Base-by-base conservation (phyloP, 2,888 invertebrate species). In the Luffia ferchaultella region DNA sequence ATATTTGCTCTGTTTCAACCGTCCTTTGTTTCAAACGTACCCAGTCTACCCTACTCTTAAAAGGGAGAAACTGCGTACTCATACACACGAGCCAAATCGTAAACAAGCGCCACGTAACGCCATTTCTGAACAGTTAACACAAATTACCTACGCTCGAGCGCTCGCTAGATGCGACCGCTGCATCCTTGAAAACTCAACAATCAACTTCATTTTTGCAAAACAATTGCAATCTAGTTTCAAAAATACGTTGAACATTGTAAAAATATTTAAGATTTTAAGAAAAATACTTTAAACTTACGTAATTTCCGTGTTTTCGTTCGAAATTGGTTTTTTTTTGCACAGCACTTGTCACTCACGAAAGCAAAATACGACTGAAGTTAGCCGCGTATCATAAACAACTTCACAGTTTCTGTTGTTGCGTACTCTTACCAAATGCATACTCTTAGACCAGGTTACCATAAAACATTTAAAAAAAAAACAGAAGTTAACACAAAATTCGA, bases 311-410 rank as follows among this genome's bases (percentile, higher is more conserved):
- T 48, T 48, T 48, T 48, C 48, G 16, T 41, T 16, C 48, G 42
- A 18, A 41, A 40, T 48, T 48, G 41, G 7, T 48, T 48, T 48
- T 48, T 48, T 41, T 48, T 48, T 48, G 48, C 48, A 48, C 48
- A 48, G 40, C 48, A 48, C 48, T 48, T 18, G 16, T 48, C 48
- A 48, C 48, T 40, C n/a, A 16, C 40, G 48, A 41, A 15, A 48
- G 40, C 42, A 48, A 41, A 48, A 48, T 48, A 18, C 48, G 48
- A 48, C 48, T 48, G 42, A 48, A 48, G 48, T 48, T 48, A 48
- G 48, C 48, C 48, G 48, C n/a, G 42, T 41, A 48, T 41, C 48
- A 40, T 40, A 48, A 48, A 48, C 41, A 48, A 48, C 48, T 15
- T 48, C 48, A 48, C 48, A 40, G 48, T 18, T 42, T 17, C 40